A percentile compares a stretch with the other conserved stretches of the same genome.
phyloP scores from a whole-genome alignment of 2,888 invertebrate species.

The Phaedon cochleariae region DNA sequence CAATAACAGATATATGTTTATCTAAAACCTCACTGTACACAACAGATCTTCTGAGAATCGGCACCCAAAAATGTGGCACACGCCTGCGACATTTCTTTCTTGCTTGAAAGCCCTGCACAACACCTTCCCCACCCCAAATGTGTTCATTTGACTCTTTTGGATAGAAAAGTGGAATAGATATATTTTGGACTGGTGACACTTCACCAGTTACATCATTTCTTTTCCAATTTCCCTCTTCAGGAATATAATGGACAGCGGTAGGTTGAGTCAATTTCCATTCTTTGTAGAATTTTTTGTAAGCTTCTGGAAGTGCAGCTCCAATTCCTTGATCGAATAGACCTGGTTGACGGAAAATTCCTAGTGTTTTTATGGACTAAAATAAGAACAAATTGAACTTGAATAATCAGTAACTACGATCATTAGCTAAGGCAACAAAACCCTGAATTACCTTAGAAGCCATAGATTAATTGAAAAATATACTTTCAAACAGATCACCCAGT shows the following conservation, averaged over 20 bases:
- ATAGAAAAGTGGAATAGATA: slow-evolving; percentile 77
- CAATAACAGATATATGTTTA: slow-evolving; percentile 80
- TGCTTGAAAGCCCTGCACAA: slow-evolving; percentile 87
- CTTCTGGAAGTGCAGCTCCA: slow-evolving; percentile 76
- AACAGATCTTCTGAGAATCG: slow-evolving; percentile 78
- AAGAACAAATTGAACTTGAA: neutral
- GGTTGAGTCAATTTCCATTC: slow-evolving; percentile 80
- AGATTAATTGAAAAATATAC: too few relatives aligned
- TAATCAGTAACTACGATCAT: too few relatives aligned
- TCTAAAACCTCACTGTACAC: slow-evolving; percentile 92
- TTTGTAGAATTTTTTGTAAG: slow-evolving; percentile 85
- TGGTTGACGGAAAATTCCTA: slow-evolving; percentile 52
- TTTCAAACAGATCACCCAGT: too few relatives aligned
- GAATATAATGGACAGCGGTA: slow-evolving; percentile 73
- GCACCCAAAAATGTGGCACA: slow-evolving; percentile 89
- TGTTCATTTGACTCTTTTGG: slow-evolving; percentile 84
- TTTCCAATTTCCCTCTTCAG: slow-evolving; percentile 77
- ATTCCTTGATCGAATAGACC: slow-evolving; percentile 70
- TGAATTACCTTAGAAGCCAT: slow-evolving; percentile 29
- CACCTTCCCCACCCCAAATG: slow-evolving; percentile 96
- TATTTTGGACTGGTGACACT: slow-evolving; percentile 80
- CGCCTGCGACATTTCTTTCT: slow-evolving; percentile 68
- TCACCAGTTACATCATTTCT: slow-evolving; percentile 77
- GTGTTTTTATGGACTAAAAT: slow-evolving; percentile 54
- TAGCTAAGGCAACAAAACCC: too few relatives aligned